Evolutionary conservation across 2,888 invertebrate species (phyloP).

Genomic region (Leptura quadrifasciata): DNA sequence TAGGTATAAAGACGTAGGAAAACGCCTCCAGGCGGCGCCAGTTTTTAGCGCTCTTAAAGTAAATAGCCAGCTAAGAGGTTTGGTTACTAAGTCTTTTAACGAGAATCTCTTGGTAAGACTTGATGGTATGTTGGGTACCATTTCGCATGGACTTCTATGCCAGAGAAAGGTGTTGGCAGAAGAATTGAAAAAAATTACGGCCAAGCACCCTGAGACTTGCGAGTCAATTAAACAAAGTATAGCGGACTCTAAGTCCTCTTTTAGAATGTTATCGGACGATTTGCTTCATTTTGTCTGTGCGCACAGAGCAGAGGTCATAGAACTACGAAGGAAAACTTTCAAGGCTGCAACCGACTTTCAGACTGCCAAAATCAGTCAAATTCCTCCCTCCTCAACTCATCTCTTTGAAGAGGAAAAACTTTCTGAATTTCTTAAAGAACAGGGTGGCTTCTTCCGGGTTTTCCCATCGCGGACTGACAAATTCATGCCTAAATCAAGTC

Average conservation of each 20-base stretch:
- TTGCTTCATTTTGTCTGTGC: constrained; percentile 20
- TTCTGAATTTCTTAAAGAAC: neutral
- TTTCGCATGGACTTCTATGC: neutral
- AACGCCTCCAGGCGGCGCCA: neutral
- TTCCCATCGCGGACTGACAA: neutral
- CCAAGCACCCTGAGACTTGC: neutral
- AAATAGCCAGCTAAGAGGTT: neutral
- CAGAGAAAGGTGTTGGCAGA: neutral
- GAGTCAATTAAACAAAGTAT: neutral
- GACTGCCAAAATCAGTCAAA: neutral
- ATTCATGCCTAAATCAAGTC: too few relatives aligned
- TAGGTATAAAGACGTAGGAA: neutral
- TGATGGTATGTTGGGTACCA: neutral
- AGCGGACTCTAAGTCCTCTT: neutral
- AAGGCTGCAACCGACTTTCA: neutral
- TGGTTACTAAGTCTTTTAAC: neutral
- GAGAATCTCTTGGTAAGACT: neutral
- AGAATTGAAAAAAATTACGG: neutral
- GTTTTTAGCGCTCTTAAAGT: neutral
- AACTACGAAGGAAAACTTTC: neutral
- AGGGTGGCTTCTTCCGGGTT: neutral
- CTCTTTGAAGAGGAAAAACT: constrained; percentile 1
- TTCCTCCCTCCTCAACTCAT: neutral
- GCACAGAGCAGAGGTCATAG: neutral
- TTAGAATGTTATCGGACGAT: neutral